Evolutionary conservation across 1,140 invertebrate species (phyloP).

Genomic region (Cepaea nemoralis): DNA sequence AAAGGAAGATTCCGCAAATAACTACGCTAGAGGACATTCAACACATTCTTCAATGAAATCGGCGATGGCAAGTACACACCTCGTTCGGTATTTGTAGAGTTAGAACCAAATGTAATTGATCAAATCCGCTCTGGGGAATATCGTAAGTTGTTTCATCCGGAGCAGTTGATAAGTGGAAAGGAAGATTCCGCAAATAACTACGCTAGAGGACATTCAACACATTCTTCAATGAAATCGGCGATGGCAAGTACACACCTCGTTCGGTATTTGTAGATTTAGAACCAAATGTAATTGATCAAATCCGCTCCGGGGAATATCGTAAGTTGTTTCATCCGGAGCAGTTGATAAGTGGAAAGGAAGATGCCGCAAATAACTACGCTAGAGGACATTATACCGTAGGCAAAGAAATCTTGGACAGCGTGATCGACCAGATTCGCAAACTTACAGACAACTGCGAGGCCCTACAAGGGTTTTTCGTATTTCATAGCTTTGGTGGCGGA

Average conservation of each 20-base stretch:
- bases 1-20: slow-evolving; percentile 82
- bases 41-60: slow-evolving; percentile 89
- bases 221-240: slow-evolving; percentile 89
- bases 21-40: slow-evolving; percentile 75
- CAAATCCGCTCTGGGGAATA: slow-evolving; percentile 70
- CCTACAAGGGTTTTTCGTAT: slow-evolving; percentile 73
- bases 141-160: slow-evolving; percentile 82
- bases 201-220: slow-evolving; percentile 80
- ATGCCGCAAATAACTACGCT: slow-evolving; percentile 77
- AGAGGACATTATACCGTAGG: slow-evolving; percentile 71
- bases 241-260: slow-evolving; percentile 75
- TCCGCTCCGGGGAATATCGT: slow-evolving; percentile 55
- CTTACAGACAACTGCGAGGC: slow-evolving; percentile 55
- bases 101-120: slow-evolving; percentile 76
- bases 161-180: slow-evolving; percentile 85
- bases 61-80: slow-evolving; percentile 82
- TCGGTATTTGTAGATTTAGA: slow-evolving; percentile 85
- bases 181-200: slow-evolving; percentile 79
- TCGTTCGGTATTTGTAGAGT: slow-evolving; percentile 84
- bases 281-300: slow-evolving; percentile 80
- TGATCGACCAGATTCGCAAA: slow-evolving; percentile 68
- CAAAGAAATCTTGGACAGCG: slow-evolving; percentile 70
- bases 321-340: slow-evolving; percentile 53
- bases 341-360: slow-evolving; percentile 79
- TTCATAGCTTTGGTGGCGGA: slow-evolving; percentile 77